Conservation (phyloP, 1,140 invertebrate genomes). For the Phthorimaea operculella region DNA sequence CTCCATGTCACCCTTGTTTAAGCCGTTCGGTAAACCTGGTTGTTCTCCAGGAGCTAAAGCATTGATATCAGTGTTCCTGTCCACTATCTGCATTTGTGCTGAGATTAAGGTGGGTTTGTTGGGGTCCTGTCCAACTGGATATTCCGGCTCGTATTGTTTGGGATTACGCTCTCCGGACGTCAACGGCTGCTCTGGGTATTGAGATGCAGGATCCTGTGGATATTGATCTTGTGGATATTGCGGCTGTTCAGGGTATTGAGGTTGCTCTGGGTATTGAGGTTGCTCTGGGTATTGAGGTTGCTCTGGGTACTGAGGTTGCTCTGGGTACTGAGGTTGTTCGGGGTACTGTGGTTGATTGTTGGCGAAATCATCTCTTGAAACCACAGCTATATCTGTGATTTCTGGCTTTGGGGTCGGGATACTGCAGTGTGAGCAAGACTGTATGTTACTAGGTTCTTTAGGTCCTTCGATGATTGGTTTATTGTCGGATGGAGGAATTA, state of each 20-base stretch:
- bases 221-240: conserved; percentile 3
- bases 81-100: conserved; percentile 57
- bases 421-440: conserved; percentile 58
- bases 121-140: conserved; percentile 5
- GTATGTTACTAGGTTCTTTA: conserved; percentile 11
- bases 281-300: neutral
- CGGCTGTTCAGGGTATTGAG: neutral
- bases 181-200: neutral
- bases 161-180: conserved; percentile 12
- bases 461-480: neutral
- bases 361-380: conserved; percentile 4
- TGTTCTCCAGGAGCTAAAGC: conserved; percentile 43
- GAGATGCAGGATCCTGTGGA: neutral
- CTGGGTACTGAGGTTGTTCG: neutral
- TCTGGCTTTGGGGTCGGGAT: conserved; percentile 41
- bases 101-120: conserved; percentile 43
- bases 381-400: conserved; percentile 13
- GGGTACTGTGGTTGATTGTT: neutral
- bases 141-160: conserved; percentile 17
- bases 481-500: conserved; percentile 22
- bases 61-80: conserved; percentile 50
- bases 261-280: neutral
- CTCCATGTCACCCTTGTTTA: conserved; percentile 65
- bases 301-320: neutral
- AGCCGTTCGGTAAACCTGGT: conserved; percentile 59